Percentiles rank a stretch among this genome's conserved stretches.
Evolutionary conservation across 2,888 invertebrate genomes (phyloP).

Genomic region (Zygaena filipendulae): DNA sequence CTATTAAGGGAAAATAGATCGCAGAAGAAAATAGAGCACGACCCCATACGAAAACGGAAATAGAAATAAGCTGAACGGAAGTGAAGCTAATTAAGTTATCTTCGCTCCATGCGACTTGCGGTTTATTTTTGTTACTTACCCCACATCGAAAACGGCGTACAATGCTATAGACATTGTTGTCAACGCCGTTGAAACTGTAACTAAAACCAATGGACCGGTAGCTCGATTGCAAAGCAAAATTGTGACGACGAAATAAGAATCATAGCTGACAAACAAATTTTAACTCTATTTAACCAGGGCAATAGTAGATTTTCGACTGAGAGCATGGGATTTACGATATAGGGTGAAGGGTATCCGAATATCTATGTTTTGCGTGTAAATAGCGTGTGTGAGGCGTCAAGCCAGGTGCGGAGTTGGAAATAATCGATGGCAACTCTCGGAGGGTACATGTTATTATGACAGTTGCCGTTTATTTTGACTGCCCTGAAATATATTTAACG

Average conservation of each 20-base stretch:
- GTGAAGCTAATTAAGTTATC: conserved; percentile 67
- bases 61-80: conserved; percentile 64
- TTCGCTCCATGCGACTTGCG: conserved; percentile 48
- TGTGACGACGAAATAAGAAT: conserved; percentile 34
- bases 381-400: conserved; percentile 54
- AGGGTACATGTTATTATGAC: conserved; percentile 60
- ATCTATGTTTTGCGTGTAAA: conserved; percentile 63
- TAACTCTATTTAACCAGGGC: too few species aligned
- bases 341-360: conserved; percentile 52
- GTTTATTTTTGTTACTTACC: conserved; percentile 58
- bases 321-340: conserved; percentile 26
- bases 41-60: conserved; percentile 59
- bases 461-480: conserved; percentile 51
- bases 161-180: conserved; percentile 46
- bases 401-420: conserved; percentile 54
- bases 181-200: conserved; percentile 47
- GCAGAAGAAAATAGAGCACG: conserved; percentile 49
- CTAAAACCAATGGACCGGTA: conserved; percentile 51
- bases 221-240: conserved; percentile 44
- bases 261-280: too few species aligned
- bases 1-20: conserved; percentile 58
- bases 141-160: conserved; percentile 40
- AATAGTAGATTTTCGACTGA: conserved; percentile 27
- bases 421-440: conserved; percentile 48
- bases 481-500: conserved; percentile 24